These are phyloP conservation scores for Pemphredon lugubris DNA, from an alignment of 2,888 invertebrate species.

Conservation along the genomic window DNA sequence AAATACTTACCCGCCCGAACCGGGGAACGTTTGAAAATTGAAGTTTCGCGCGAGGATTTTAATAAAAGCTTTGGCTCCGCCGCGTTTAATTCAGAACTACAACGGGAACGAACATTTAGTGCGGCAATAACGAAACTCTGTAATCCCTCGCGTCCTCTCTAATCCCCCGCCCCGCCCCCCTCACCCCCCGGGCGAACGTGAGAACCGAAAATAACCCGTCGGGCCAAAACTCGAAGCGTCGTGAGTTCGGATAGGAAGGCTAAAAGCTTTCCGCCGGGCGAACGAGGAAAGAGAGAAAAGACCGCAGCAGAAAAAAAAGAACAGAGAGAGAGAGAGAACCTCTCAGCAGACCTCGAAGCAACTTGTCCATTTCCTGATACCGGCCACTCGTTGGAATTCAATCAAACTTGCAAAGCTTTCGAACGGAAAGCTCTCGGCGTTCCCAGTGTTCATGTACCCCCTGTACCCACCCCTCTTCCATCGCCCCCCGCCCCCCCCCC, in stretches of 20 bases:
- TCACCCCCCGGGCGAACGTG: constrained; percentile 51
- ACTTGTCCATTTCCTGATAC: constrained; percentile 69
- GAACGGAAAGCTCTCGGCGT: constrained; percentile 38
- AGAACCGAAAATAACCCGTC: constrained; percentile 55
- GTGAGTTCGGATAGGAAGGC: constrained; percentile 27
- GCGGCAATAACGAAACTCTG: constrained; percentile 56
- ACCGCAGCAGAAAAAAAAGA: not conserved
- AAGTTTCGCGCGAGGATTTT: constrained; percentile 40
- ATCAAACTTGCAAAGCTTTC: constrained; percentile 74
- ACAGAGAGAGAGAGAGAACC: not conserved
- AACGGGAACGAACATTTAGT: constrained; percentile 46
- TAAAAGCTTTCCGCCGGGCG: constrained; percentile 39
- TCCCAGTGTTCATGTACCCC: not conserved
- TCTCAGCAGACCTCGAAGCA: constrained; percentile 44
- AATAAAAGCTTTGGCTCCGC: constrained; percentile 37
- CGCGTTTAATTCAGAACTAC: constrained; percentile 47
- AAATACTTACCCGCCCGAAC: constrained; percentile 31
- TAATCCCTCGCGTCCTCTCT: constrained; percentile 55
- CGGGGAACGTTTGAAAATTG: constrained; percentile 34
- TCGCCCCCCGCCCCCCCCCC: no score
- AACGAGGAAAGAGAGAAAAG: not conserved
- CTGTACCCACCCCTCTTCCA: not conserved
- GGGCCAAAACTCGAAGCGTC: constrained; percentile 20
- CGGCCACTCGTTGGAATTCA: constrained; percentile 65
- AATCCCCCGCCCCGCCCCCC: constrained; percentile 52